Percentiles rank a stretch among this genome's conserved stretches.
Conservation (phyloP, 2,113 vertebrate species). For the Bothrops jararaca region DNA sequence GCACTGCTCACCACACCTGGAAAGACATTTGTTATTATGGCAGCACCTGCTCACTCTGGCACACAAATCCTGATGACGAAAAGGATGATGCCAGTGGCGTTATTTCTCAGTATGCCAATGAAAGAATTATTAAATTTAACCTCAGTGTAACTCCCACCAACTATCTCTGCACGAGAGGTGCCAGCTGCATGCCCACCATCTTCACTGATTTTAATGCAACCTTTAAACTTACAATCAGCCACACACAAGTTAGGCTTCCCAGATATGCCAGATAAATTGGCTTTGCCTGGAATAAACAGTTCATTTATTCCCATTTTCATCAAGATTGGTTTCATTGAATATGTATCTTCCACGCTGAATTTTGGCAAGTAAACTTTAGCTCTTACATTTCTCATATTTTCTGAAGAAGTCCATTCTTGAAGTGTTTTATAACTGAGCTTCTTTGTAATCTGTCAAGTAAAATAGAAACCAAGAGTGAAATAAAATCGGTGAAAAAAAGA, state of each 20-base stretch:
- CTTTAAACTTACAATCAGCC: slow-evolving; percentile 37
- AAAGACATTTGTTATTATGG: neutral
- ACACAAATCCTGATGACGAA: slow-evolving; percentile 21
- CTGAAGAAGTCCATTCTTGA: slow-evolving; percentile 72
- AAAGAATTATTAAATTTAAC: slow-evolving; percentile 36
- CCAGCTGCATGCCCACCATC: slow-evolving; percentile 57
- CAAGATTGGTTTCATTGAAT: slow-evolving; percentile 72
- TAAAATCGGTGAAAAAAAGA: neutral
- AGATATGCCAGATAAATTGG: slow-evolving; percentile 64
- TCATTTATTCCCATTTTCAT: slow-evolving; percentile 71
- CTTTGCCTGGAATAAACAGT: slow-evolving; percentile 57
- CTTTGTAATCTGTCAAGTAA: slow-evolving; percentile 73
- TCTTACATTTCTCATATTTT: slow-evolving; percentile 65
- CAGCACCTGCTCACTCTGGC: neutral
- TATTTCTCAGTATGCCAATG: slow-evolving; percentile 25
- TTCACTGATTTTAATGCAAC: slow-evolving; percentile 42
- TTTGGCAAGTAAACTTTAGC: slow-evolving; percentile 74
- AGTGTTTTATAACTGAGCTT: slow-evolving; percentile 77
- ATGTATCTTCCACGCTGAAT: slow-evolving; percentile 79
- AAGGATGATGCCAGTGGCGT: neutral
- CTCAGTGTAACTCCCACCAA: neutral
- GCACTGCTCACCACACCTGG: neutral
- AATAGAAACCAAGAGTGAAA: slow-evolving; percentile 15
- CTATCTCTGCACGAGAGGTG: slow-evolving; percentile 25
- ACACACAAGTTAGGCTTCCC: slow-evolving; percentile 36